Evolutionary conservation across 2,888 invertebrate species (phyloP), one percentile per base, ranked within the genome.

Genomic region (Caenorhabditis sinica): DNA sequence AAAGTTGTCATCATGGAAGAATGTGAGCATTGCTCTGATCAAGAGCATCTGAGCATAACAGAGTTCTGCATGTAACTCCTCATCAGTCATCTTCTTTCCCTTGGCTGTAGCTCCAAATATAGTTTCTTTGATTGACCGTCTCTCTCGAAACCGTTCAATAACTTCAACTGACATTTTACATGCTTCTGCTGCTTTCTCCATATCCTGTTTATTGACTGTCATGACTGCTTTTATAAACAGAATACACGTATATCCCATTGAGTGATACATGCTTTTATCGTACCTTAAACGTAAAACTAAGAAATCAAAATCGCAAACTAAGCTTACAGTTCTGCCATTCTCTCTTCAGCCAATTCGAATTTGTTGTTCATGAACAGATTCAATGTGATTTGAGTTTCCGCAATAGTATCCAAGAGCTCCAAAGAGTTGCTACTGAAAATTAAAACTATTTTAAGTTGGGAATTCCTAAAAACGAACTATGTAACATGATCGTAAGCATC

Each of bases 1-100:
- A 83, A 98, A 94, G 88, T 96, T 97, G 93, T 98, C 98, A 92
- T 98, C 97, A 92, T 97, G 97, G 92, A 97, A 95, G 93, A 98
- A 96, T 20, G 96, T 96, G 86, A 98, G 95, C 93, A 97, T 95
- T 0, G 98, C 96, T 92, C 96, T 95, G 82, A 97, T 94, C 66
- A 98, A 94, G 65, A 97, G 94, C 43, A 96, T 95, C 93, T 98
- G 98, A 0, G 98, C 97, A 93, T 96, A 96, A 93, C 97, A 97
- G 49, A 98, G 94, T 93, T 98, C 98, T 0, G 98, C 97, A 94
- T 98, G 98, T 23, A 91, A 86, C 69, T 92, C 90, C 60, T 89
- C 92, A 43, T 90, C 88, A 0, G 83, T 86, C 17, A 88, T 61
- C 13, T 74, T 65, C 53, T 83, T 84, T 20, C 83, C 85, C 63